Evolutionary conservation across 1,140 invertebrate genomes (phyloP).

Genomic region (Saccostrea cuccullata): DNA sequence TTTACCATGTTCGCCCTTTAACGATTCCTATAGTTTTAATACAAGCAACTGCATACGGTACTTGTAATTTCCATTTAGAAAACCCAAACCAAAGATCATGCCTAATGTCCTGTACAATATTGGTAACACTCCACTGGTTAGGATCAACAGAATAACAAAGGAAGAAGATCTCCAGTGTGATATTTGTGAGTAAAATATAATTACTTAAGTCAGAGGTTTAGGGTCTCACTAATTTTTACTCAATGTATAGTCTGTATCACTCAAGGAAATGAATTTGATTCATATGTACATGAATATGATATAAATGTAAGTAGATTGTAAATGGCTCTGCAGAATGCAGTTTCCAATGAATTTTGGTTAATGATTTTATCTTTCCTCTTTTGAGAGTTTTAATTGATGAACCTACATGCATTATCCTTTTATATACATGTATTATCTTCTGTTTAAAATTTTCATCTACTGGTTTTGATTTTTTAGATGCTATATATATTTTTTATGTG

Average conservation of each 20-base stretch:
- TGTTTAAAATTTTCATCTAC: background rate
- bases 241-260: too few relatives aligned
- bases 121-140: constrained; percentile 94
- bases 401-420: too few relatives aligned
- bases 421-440: too few relatives aligned
- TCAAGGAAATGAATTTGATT: too few relatives aligned
- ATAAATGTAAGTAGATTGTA: too few relatives aligned
- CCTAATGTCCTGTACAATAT: constrained; percentile 91
- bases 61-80: constrained; percentile 64
- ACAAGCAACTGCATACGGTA: background rate
- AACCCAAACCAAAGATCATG: constrained; percentile 84
- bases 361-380: too few relatives aligned
- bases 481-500: background rate
- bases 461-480: background rate
- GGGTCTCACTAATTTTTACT: too few relatives aligned
- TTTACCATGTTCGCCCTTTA: background rate
- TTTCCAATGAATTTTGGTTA: too few relatives aligned
- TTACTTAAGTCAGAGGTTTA: background rate
- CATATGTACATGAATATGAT: too few relatives aligned
- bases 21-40: background rate
- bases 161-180: constrained; percentile 92
- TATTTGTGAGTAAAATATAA: constrained; percentile 90
- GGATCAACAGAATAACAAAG: constrained; percentile 91
- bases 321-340: too few relatives aligned
- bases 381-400: too few relatives aligned